These are phyloP conservation scores for Lithophane ornitopus DNA, from an alignment of 2,888 invertebrate genomes.

Conservation along the genomic window DNA sequence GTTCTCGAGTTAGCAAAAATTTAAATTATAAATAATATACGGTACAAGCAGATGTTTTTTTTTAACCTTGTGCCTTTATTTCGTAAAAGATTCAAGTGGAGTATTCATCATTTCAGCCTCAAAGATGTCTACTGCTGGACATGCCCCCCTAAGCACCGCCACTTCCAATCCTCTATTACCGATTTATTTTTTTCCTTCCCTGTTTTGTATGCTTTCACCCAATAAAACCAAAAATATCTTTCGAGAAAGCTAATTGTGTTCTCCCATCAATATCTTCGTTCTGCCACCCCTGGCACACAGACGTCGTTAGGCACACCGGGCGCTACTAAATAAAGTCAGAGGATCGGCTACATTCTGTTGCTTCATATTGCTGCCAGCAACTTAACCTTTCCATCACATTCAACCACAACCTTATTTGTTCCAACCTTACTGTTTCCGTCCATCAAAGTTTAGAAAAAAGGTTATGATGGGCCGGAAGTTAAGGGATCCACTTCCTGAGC, in stretches of 20 bases:
- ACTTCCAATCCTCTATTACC: too few species aligned
- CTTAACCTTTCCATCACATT: conserved; percentile 58
- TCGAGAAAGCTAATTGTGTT: not conserved
- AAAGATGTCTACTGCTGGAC: too few species aligned
- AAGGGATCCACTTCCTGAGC: not conserved
- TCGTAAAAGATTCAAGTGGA: not conserved
- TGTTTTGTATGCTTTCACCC: not conserved
- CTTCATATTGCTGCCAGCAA: conserved; percentile 60
- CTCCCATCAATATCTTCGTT: not conserved
- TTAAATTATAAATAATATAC: too few species aligned
- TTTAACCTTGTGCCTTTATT: not conserved
- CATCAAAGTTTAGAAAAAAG: conserved; percentile 18
- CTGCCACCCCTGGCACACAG: conserved; percentile 57
- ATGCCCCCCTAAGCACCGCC: too few species aligned
- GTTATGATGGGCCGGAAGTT: not conserved
- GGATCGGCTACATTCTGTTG: conserved; percentile 58
- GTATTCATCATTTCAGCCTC: too few species aligned
- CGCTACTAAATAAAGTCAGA: conserved; percentile 66
- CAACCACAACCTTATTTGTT: conserved; percentile 47
- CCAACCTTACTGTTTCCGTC: conserved; percentile 12
- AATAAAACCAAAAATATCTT: not conserved
- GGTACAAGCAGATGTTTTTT: not conserved
- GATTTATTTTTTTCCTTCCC: too few species aligned
- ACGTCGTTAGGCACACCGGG: conserved; percentile 68
- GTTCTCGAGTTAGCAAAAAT: not conserved